Conservation (phyloP, 2,888 invertebrate species). For the Microplitis deprimator region DNA sequence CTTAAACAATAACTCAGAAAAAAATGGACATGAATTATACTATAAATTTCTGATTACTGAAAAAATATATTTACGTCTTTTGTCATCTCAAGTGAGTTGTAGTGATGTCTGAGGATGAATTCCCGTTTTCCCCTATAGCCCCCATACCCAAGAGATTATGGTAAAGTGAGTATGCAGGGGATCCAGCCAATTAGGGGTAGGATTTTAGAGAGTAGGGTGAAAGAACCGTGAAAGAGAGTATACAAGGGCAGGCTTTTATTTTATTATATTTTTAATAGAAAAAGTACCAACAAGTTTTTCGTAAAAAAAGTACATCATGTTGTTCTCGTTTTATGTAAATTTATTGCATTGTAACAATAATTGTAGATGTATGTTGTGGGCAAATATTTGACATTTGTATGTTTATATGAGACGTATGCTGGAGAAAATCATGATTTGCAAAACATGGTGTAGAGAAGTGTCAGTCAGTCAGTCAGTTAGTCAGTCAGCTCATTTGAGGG, state of each 20-base stretch:
- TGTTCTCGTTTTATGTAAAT: background rate
- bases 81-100: background rate
- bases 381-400: background rate
- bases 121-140: background rate
- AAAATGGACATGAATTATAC: background rate
- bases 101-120: background rate
- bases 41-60: background rate
- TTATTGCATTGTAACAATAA: background rate
- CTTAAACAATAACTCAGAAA: no score
- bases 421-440: background rate
- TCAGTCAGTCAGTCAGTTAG: background rate
- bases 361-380: background rate
- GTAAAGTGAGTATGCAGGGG: background rate
- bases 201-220: background rate
- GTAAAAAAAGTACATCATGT: background rate
- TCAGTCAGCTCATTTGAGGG: conserved; percentile 1
- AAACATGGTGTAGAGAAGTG: background rate
- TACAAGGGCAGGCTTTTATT: background rate
- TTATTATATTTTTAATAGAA: background rate
- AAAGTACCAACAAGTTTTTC: background rate
- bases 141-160: background rate
- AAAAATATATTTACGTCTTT: background rate
- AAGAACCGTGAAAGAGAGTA: background rate
- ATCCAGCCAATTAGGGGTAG: background rate
- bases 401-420: background rate